These are phyloP conservation scores for Mastomys natalensis DNA, from an alignment of 2,113 vertebrate species.

Conservation along the genomic window DNA sequence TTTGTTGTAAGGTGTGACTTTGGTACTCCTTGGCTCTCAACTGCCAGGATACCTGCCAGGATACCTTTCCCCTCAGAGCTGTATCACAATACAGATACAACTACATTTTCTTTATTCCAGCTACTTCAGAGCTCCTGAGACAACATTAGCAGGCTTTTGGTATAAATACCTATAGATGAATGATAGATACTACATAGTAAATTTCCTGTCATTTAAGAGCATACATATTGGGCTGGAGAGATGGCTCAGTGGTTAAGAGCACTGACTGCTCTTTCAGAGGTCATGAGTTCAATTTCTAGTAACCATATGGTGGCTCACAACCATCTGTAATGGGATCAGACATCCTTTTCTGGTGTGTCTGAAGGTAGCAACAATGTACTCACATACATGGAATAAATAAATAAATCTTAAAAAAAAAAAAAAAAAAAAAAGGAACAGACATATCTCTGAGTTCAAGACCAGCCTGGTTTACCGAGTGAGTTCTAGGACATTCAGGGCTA, in stretches of 20 bases:
- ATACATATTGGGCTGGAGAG: not conserved
- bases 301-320: too few species aligned
- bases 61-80: not conserved
- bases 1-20: not conserved
- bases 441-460: not conserved
- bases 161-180: not conserved
- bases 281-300: too few species aligned
- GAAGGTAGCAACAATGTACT: too few species aligned
- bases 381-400: too few species aligned
- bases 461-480: not conserved
- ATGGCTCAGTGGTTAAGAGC: too few species aligned
- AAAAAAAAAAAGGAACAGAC: not conserved
- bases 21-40: not conserved
- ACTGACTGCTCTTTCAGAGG: too few species aligned
- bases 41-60: not conserved
- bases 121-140: not conserved
- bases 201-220: conserved; percentile 9
- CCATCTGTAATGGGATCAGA: too few species aligned
- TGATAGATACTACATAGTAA: not conserved
- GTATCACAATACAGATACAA: not conserved
- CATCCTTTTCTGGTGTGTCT: too few species aligned
- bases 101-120: not conserved
- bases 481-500: not conserved
- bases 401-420: too few species aligned
- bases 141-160: not conserved